Base-by-base conservation (phyloP, 1,140 invertebrate genomes). In the Artemia franciscana region DNA sequence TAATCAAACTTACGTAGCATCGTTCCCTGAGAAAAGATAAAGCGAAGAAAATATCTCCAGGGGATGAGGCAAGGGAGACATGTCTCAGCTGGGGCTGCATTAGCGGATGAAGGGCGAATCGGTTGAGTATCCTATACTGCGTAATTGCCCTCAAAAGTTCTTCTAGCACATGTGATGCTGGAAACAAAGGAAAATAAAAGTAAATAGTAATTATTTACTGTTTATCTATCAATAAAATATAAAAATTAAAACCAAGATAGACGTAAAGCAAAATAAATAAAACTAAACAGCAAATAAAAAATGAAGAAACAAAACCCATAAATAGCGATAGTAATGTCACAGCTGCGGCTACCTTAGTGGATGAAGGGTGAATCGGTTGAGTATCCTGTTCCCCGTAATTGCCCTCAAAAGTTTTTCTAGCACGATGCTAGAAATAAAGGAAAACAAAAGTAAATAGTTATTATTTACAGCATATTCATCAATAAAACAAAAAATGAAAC, bases 1-100 rank as follows among this genome's bases (percentile, higher is more conserved):
- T 18, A 26, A 58, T 15, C 21, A 24, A 57, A 57, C 39, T 63
- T 67, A 71, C 70, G 66, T 70, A 68, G 66, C 70, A 72, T 24
- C 70, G 66, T 24, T 61, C 60, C 9, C 58, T 28, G 0, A 72
- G 64, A 62, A 72, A 67, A 5, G 63, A 57, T 26, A 72, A 65
- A 25, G 67, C 68, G 59, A 68, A 67, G 57, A 67, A 65, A 27
- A 67, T 61, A 61, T 69, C 69, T 5, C 66, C 68, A 5, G 60
- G 65, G 4, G 68, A 67, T 18, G 63, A 66, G 30, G 67, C 64
- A 4, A 70, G 61, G 56, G 67, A 66, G 1, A 70, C 57, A 26
- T 62, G 56, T 57, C 62, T 30, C 23, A 70, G 64, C 61, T 70
- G 69, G n/a, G 68, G 65, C 24, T 39, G 61, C 7, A 70, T 60